Percentiles rank a stretch among this genome's conserved stretches.
Conservation (phyloP, 2,888 invertebrate species). For the Lepidocyrtoides sp. region DNA sequence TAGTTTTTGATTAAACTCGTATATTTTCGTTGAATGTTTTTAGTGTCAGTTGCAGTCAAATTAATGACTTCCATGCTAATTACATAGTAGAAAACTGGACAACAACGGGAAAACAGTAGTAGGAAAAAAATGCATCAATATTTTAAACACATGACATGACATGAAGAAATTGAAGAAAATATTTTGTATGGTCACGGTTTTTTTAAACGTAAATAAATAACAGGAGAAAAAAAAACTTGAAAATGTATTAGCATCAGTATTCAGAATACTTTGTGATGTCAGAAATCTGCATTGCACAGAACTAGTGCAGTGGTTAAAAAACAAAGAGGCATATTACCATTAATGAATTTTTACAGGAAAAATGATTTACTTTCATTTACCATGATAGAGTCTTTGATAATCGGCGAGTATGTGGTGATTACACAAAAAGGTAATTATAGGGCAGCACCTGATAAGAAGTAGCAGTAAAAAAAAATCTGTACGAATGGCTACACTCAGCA, state of each 20-base stretch:
- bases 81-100: slow-evolving; percentile 50
- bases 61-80: slow-evolving; percentile 78
- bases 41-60: slow-evolving; percentile 73
- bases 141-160: neutral
- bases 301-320: slow-evolving; percentile 11
- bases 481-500: neutral
- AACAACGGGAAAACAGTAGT: neutral
- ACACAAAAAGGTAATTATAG: slow-evolving; percentile 66
- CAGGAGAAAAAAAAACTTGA: neutral
- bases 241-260: neutral
- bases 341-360: slow-evolving; percentile 28
- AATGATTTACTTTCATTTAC: slow-evolving; percentile 46
- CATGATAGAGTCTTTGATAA: slow-evolving; percentile 57
- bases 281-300: neutral
- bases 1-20: slow-evolving; percentile 7
- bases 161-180: too few species aligned
- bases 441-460: slow-evolving; percentile 74
- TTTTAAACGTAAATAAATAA: neutral
- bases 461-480: slow-evolving; percentile 14
- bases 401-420: slow-evolving; percentile 69
- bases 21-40: slow-evolving; percentile 30
- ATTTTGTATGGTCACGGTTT: slow-evolving; percentile 1
- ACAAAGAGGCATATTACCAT: slow-evolving; percentile 14
- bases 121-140: neutral
- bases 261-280: neutral